phyloP scores from a whole-genome alignment of 2,113 vertebrate species.

The Phaethon lepturus region DNA sequence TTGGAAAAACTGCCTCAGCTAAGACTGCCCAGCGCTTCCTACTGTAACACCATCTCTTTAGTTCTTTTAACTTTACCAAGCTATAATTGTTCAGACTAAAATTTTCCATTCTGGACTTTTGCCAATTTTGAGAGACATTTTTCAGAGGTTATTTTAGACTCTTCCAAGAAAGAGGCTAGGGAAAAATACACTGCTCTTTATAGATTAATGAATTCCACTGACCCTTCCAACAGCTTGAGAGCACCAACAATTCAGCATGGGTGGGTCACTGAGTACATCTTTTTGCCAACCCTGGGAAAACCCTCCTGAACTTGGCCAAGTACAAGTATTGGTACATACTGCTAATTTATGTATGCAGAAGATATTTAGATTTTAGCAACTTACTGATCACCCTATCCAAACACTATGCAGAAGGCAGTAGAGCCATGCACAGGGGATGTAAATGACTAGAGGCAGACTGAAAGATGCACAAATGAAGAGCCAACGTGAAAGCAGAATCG shows the following conservation, averaged over 20 bases:
- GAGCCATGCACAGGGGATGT: not conserved
- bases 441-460: not conserved
- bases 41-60: not conserved
- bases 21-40: not conserved
- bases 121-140: slow-evolving; percentile 17
- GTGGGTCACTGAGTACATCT: not conserved
- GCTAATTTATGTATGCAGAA: not conserved
- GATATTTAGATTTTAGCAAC: not conserved
- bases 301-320: not conserved
- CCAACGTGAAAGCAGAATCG: not conserved
- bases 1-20: slow-evolving; percentile 3
- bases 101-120: not conserved
- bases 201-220: slow-evolving; percentile 28
- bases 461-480: not conserved
- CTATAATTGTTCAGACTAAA: not conserved
- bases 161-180: not conserved
- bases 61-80: not conserved
- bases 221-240: not conserved
- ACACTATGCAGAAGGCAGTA: not conserved
- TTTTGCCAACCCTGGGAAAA: not conserved
- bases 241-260: not conserved
- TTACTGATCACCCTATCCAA: not conserved
- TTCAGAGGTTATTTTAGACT: not conserved
- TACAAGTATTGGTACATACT: not conserved
- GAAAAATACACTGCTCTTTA: not conserved